Conservation (phyloP, 2,113 vertebrate species). For the Pedetes capensis region DNA sequence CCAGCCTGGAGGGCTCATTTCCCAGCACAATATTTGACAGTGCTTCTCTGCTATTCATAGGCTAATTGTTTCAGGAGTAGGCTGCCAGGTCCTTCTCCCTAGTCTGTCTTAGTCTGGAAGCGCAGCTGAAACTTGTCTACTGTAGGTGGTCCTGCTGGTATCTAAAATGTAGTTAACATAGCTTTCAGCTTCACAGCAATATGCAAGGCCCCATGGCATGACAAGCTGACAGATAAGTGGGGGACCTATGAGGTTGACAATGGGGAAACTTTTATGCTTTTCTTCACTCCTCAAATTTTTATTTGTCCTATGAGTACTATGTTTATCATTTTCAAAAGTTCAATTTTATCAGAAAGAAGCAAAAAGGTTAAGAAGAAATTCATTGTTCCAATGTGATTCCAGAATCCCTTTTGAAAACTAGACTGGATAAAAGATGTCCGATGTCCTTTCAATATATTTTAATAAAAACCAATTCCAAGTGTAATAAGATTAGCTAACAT, state of each 20-base stretch:
- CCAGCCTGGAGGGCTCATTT: too few relatives aligned
- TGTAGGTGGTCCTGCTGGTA: too few relatives aligned
- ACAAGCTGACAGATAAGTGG: too few relatives aligned
- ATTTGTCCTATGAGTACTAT: neutral
- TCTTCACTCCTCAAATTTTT: neutral
- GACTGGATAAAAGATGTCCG: neutral
- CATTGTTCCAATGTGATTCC: neutral
- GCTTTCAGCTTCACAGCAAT: too few relatives aligned
- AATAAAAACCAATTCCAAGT: neutral
- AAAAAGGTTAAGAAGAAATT: neutral
- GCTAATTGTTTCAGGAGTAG: too few relatives aligned
- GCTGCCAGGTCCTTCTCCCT: too few relatives aligned
- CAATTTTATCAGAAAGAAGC: neutral
- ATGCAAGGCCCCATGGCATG: too few relatives aligned
- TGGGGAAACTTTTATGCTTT: neutral
- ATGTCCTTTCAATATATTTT: neutral
- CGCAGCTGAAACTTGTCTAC: too few relatives aligned
- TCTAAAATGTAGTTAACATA: too few relatives aligned
- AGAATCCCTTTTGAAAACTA: neutral
- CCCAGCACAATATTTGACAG: too few relatives aligned
- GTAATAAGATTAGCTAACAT: neutral
- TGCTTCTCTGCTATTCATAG: too few relatives aligned
- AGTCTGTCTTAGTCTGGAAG: too few relatives aligned
- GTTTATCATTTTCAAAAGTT: neutral
- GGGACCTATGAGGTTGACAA: neutral